Base-by-base conservation (phyloP, 1,140 invertebrate genomes). In the Tetraneura akinire region DNA sequence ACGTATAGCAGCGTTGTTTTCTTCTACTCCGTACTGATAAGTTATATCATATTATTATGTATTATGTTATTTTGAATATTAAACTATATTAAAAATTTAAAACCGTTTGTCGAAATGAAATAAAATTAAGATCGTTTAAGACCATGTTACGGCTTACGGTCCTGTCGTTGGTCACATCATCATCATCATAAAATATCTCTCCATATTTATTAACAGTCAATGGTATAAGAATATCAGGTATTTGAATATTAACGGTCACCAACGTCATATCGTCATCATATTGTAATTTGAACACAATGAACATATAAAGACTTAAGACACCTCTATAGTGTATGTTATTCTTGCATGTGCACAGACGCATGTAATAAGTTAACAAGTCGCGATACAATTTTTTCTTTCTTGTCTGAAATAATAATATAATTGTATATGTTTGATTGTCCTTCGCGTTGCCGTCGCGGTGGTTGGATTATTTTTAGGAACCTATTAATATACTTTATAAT, bases 1-100 rank as follows among this genome's bases (percentile, higher is more conserved):
- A 51, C 68, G 68, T 71, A n/a, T n/a, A n/a, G n/a, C n/a, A n/a
- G 32, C 32, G 37, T 64, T n/a, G 16, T 71, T 68, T n/a, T 23
- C 23, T 49, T 37, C 14, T 29, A 49, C 68, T 70, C 26, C 37
- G 13, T 10, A 23, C 23, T 21, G 45, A 51, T 16, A 9, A 49
- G 47, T 51, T 71, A 68, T 37, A 23, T 45, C 42, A 68, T 23
- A 3, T 37, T 23, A 3, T 37, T 47, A n/a, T 49, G 26, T 29
- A 51, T 71, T n/a, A 29, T 51, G 29, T 29, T 68, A 49, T 29
- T 29, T 29, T 18, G 23, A 70, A 49, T 49, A 45, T 68, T 45
- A 68, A 37, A 37, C 9, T 47, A 29, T 51, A 51, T 32, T n/a
- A 51, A n/a, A n/a, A n/a, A n/a, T n/a, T n/a, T n/a, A n/a, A 51